Conservation (phyloP, 2,888 invertebrate genomes). For the Cryptosula pallasiana region DNA sequence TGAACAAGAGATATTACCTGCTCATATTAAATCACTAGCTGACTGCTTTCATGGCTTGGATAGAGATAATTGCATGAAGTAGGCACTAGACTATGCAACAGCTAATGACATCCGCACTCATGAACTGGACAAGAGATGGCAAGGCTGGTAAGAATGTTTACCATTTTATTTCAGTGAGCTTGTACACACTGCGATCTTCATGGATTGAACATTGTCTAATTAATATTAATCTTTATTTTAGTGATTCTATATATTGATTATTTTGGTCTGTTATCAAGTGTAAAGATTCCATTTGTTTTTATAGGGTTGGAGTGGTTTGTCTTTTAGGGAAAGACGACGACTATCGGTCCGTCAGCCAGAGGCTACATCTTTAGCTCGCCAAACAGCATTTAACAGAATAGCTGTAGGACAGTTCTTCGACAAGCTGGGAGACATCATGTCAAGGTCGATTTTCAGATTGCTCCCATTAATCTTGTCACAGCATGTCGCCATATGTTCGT, state of each 20-base stretch:
- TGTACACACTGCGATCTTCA: too few species aligned
- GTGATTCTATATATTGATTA: too few species aligned
- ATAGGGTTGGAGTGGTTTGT: background rate
- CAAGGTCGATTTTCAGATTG: background rate
- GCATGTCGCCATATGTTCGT: too few species aligned
- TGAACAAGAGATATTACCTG: background rate
- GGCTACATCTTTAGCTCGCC: conserved; percentile 30
- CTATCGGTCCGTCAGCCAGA: conserved; percentile 30
- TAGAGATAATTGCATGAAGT: background rate
- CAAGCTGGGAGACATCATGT: conserved; percentile 28
- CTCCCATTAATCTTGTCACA: too few species aligned
- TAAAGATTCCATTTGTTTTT: too few species aligned
- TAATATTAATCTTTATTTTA: too few species aligned
- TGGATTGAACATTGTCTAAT: too few species aligned
- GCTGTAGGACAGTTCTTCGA: conserved; percentile 30
- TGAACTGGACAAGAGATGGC: conserved; percentile 15
- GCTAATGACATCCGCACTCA: too few species aligned
- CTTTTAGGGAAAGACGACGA: conserved; percentile 5
- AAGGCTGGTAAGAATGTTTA: conserved; percentile 13
- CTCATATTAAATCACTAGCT: background rate
- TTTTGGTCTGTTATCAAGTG: too few species aligned
- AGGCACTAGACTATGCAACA: background rate
- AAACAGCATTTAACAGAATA: conserved; percentile 30
- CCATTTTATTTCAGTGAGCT: too few species aligned
- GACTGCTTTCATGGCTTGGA: background rate